Evolutionary conservation across 37 sponge, comb jelly and placozoan species (phyloP).

Genomic region (Beroe ovata): DNA sequence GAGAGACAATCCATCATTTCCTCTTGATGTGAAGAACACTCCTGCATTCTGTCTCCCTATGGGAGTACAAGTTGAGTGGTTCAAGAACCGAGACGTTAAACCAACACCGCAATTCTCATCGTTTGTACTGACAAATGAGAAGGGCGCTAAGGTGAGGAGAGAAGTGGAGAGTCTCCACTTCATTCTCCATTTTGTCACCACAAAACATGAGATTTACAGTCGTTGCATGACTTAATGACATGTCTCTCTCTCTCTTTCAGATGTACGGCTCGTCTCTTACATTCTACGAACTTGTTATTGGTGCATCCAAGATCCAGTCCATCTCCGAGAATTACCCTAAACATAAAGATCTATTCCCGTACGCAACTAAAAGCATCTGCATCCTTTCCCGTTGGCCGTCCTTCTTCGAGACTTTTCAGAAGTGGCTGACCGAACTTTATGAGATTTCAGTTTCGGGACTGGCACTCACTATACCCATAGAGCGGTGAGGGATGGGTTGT

Average conservation of each 20-base stretch:
- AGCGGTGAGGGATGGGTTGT: background rate
- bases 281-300: constrained; percentile 57
- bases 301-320: background rate
- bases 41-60: constrained; percentile 56
- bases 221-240: too few relatives aligned
- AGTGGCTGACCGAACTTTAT: constrained; percentile 51
- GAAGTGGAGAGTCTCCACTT: too few relatives aligned
- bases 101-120: constrained; percentile 36
- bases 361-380: constrained; percentile 55
- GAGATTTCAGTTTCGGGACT: constrained; percentile 55
- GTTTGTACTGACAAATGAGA: constrained; percentile 51
- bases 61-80: constrained; percentile 63
- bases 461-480: constrained; percentile 51
- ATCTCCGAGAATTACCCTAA: background rate
- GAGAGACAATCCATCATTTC: constrained; percentile 4
- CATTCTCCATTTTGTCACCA: too few relatives aligned
- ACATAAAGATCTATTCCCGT: constrained; percentile 29
- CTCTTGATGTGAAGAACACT: constrained; percentile 11
- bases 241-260: constrained; percentile 4
- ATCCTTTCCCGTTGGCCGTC: constrained; percentile 32
- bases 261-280: constrained; percentile 46
- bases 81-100: constrained; percentile 7
- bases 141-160: constrained; percentile 17
- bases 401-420: constrained; percentile 55
- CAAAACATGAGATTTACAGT: too few relatives aligned